Base-by-base conservation (phyloP, 2,113 vertebrate genomes). In the Aythya baeri region DNA sequence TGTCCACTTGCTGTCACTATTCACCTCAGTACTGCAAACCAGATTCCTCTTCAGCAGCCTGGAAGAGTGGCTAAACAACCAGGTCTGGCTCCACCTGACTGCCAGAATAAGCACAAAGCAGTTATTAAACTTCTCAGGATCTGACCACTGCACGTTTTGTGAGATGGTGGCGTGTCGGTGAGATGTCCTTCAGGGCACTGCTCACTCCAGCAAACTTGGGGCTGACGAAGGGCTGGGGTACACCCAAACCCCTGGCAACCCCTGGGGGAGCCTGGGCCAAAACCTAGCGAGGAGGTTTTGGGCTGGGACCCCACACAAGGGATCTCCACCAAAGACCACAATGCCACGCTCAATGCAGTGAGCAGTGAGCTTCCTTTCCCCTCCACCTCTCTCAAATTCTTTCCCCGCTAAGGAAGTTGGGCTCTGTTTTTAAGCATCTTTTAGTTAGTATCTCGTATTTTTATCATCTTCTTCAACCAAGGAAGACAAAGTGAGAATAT, bases 311-410 rank as follows among this genome's bases (percentile, higher is more conserved):
- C 11, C 50, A 27, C 50, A 25, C 92, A 83, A 82, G 89, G 86
- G 93, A 67, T 83, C 94, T 85, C 92, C 78, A 67, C 67, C 83
- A 91, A 55, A 93, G 91, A 36, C 36, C 88, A 62, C 93, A 76
- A 85, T 44, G 32, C 3, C 3, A 52, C 8, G 54, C 25, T 52
- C 23, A 25, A 52, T 52, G 5, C 50, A 52, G 50, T 12, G 23
- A 23, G 12, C 50, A 52, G 23, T 13, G 50, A 52, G 50, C 23
- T 52, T 52, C 34, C 73, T 54, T 27, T 25, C 36, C 63, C 62
- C 52, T 87, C 27, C 31, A 77, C 70, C 17, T 38, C 66, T 36
- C 63, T 17, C 46, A 34, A 25, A 20, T 9, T 29, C 43, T 12
- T 58, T 10, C 29, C 61, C 52, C 54, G 72, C 66, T 67, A 54